Evolutionary conservation across 2,797 vertebrate genomes (phyloP), one percentile per base, ranked within the genome.

Genomic region (Lerista edwardsae): DNA sequence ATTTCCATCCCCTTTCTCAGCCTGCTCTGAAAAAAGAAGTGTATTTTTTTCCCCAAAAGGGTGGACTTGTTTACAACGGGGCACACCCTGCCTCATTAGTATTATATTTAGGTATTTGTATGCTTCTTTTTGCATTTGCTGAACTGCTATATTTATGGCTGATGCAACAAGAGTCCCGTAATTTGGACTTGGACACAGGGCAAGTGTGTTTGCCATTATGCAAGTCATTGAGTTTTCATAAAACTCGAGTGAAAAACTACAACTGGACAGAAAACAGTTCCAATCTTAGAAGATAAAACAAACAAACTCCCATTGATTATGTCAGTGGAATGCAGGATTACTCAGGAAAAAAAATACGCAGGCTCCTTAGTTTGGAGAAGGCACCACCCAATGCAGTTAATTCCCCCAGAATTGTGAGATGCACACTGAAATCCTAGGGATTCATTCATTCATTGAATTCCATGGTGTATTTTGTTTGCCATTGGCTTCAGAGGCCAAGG

Each of bases 371-470:
- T 34, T 65, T 79, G 36, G 7, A 73, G 76, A 41, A 69, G 44
- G 76, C 61, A 81, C 89, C 29, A 86, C 62, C 80, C 0, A 0
- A 8, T 71, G 15, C 73, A 27, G 72, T 44, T 67, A 12, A 34
- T 3, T 44, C 0, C 41, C 75, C 81, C 27, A 31, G 44, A 75
- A 84, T 8, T 55, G 51, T 17, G 51, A 55, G 3, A 55, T 55
- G 44, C 73, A 84, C 34, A 41, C n/a, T 41, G 47, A 21, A 57
- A 61, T 62, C 31, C 74, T 76, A 85, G 74, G 80, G 41, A 80
- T 83, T 86, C 87, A 67, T 17, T 77, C 84, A 89, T 86, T 83
- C 84, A 79, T 29, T 78, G 25, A 34, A 84, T 87, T 87, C 88
- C 79, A 75, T 41, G n/a, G 59, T 15, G 21, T 86, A 76, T 64